phyloP scores from a whole-genome alignment of 2,888 invertebrate species.

The Platycnemis pennipes region DNA sequence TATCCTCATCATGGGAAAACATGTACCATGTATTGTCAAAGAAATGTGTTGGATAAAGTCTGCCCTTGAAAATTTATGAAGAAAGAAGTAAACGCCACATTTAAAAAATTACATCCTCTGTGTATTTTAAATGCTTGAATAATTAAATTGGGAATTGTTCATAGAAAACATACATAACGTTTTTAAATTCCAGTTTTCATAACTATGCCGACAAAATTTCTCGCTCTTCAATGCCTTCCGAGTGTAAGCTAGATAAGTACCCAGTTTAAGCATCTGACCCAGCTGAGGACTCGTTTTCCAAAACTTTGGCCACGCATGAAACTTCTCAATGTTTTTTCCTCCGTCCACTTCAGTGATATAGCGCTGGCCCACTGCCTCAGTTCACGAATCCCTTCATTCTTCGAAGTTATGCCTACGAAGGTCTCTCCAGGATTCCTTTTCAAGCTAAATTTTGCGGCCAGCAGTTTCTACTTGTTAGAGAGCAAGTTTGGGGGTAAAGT shows the following conservation, averaged over 20 bases:
- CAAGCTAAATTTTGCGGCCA: neutral
- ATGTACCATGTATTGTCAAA: too few species aligned
- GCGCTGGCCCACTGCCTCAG: neutral
- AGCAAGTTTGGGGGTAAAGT: neutral
- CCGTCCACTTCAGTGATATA: neutral
- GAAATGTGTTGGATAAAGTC: too few species aligned
- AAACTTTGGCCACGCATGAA: neutral
- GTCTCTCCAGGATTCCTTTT: neutral
- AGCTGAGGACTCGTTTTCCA: neutral
- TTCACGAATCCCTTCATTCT: neutral
- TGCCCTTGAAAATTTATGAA: too few species aligned
- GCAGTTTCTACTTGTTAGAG: conserved; percentile 36
- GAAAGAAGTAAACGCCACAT: too few species aligned
- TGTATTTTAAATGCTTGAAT: too few species aligned
- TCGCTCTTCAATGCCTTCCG: neutral
- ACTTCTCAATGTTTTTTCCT: neutral
- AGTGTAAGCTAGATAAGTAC: neutral
- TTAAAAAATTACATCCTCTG: too few species aligned
- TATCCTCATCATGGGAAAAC: too few species aligned
- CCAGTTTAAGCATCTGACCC: neutral
- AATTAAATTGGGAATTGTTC: too few species aligned
- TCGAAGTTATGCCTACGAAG: neutral
- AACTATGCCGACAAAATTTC: neutral
- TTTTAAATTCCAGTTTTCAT: too few species aligned
- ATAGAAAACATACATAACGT: too few species aligned